phyloP scores from a whole-genome alignment of 2,113 vertebrate species.

The Boleophthalmus pectinirostris region DNA sequence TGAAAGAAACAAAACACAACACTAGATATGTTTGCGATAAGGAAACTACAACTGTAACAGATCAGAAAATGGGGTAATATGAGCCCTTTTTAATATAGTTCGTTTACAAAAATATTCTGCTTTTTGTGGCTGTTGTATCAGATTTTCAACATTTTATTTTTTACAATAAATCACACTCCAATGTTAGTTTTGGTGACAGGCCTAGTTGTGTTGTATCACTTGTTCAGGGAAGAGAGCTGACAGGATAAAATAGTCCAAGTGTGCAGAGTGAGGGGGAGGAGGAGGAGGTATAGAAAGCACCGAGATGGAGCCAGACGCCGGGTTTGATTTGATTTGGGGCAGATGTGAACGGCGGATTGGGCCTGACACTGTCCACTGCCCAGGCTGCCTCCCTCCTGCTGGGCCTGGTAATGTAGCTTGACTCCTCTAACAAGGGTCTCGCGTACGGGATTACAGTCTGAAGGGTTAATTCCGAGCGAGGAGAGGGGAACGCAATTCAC shows the following conservation, averaged over 20 bases:
- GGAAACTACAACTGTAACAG: too few species aligned
- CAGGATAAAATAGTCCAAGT: slow-evolving; percentile 11
- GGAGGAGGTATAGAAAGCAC: background rate
- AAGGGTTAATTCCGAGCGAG: slow-evolving; percentile 44
- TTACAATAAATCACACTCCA: too few species aligned
- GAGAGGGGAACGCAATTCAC: slow-evolving; percentile 13
- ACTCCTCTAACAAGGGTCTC: slow-evolving; percentile 60
- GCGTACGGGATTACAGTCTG: slow-evolving; percentile 35
- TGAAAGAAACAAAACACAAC: too few species aligned
- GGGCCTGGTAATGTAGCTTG: slow-evolving; percentile 49
- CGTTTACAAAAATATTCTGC: too few species aligned
- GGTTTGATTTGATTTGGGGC: slow-evolving; percentile 47
- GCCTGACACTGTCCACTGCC: slow-evolving; percentile 55
- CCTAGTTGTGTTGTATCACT: slow-evolving; percentile 58
- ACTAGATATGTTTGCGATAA: too few species aligned
- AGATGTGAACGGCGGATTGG: slow-evolving; percentile 46
- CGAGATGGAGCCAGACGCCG: slow-evolving; percentile 54
- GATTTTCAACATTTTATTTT: too few species aligned
- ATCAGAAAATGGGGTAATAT: too few species aligned
- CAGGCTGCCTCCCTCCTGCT: slow-evolving; percentile 46
- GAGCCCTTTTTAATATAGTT: too few species aligned
- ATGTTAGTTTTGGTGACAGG: too few species aligned
- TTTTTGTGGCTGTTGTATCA: too few species aligned
- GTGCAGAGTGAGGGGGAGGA: background rate
- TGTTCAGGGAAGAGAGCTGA: slow-evolving; percentile 38